phyloP scores from a whole-genome alignment of 2,113 vertebrate species.

The rat (Rattus norvegicus) region DNA sequence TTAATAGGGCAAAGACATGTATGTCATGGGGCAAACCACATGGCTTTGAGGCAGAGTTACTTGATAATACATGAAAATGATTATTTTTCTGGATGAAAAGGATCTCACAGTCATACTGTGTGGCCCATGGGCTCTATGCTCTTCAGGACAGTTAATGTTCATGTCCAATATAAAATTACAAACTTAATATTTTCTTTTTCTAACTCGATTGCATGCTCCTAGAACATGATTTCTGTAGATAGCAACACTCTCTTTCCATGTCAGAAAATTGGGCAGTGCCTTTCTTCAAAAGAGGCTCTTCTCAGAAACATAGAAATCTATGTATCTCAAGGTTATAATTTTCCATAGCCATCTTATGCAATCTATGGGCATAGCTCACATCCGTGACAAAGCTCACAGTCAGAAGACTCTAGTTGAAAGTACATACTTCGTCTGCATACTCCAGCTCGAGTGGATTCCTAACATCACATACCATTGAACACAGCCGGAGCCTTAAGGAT shows the following conservation, averaged over 20 bases:
- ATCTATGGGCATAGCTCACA: background rate
- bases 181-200: background rate
- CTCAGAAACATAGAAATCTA: constrained; percentile 33
- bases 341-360: constrained; percentile 52
- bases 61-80: constrained; percentile 50
- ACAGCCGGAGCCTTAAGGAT: background rate
- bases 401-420: constrained; percentile 37
- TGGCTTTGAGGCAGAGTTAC: constrained; percentile 38
- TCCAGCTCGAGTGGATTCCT: background rate
- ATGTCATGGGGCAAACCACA: constrained; percentile 47
- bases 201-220: background rate
- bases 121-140: background rate
- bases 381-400: background rate
- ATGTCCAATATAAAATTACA: background rate
- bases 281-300: constrained; percentile 43
- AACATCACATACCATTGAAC: constrained; percentile 26
- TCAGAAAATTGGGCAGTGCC: background rate
- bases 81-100: background rate
- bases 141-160: background rate
- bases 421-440: background rate
- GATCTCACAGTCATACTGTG: background rate
- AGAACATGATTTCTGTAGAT: background rate
- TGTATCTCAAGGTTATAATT: background rate
- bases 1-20: constrained; percentile 6
- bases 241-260: background rate